These are phyloP conservation scores for Calidris pygmaea DNA, from an alignment of 2,113 vertebrate genomes.

Conservation along the genomic window DNA sequence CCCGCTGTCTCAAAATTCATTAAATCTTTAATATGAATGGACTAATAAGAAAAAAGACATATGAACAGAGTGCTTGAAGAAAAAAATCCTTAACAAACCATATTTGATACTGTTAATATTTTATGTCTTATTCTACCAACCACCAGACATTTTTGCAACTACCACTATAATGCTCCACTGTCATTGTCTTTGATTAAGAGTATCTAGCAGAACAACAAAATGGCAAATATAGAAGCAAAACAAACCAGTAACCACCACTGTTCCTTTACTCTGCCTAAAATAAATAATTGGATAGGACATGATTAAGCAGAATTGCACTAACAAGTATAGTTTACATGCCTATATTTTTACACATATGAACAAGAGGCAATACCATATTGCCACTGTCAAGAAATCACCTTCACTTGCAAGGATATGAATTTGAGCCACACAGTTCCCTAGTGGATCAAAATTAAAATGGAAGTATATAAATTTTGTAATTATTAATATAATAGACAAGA, in stretches of 20 bases:
- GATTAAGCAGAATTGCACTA: neutral
- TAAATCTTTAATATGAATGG: neutral
- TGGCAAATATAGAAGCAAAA: neutral
- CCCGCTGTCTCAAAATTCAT: neutral
- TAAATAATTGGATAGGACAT: neutral
- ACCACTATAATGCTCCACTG: neutral
- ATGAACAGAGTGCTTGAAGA: neutral
- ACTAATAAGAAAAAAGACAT: neutral
- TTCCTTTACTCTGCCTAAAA: neutral
- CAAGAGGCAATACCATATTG: neutral
- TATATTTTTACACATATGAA: neutral
- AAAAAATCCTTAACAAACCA: neutral
- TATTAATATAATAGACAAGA: constrained; percentile 69
- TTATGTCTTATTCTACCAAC: neutral
- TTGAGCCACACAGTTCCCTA: neutral
- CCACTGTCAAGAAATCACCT: neutral
- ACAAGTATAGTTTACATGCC: neutral
- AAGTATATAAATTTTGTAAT: constrained; percentile 62
- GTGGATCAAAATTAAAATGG: constrained; percentile 43
- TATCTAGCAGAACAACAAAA: neutral
- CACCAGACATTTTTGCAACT: neutral
- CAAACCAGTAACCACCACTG: neutral
- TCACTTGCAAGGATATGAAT: constrained; percentile 14
- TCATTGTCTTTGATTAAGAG: neutral
- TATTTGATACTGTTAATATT: neutral